phyloP scores from a whole-genome alignment of 2,113 vertebrate species.

The Takifugu bimaculatus region DNA sequence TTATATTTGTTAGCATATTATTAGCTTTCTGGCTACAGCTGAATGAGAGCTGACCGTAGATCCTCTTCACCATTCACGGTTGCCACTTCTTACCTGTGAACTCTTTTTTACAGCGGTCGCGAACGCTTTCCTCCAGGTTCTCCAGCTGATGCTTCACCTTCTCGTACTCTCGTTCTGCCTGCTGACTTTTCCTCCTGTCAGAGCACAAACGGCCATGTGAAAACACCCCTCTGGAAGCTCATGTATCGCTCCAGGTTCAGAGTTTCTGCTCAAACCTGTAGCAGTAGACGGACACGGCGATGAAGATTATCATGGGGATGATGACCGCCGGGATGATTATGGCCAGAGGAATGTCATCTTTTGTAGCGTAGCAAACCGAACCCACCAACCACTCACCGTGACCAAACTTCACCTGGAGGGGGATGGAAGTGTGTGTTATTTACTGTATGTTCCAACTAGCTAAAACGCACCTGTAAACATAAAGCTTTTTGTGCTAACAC shows the following conservation, averaged over 20 bases:
- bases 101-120: constrained; percentile 97
- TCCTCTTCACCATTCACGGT: too few species aligned
- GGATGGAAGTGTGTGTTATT: not conserved
- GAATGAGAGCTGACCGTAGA: too few species aligned
- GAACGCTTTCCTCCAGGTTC: constrained; percentile 92
- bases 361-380: constrained; percentile 83
- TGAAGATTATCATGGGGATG: constrained; percentile 88
- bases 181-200: constrained; percentile 90
- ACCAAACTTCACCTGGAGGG: constrained; percentile 87
- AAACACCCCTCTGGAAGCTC: not conserved
- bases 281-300: constrained; percentile 85
- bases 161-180: constrained; percentile 94
- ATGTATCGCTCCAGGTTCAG: too few species aligned
- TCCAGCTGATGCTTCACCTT: constrained; percentile 94
- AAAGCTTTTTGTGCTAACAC: too few species aligned
- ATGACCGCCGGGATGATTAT: constrained; percentile 90
- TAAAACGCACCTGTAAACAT: too few species aligned
- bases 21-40: too few species aligned
- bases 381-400: constrained; percentile 84
- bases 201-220: not conserved
- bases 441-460: too few species aligned
- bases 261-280: constrained; percentile 77
- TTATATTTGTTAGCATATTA: too few species aligned
- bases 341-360: constrained; percentile 78
- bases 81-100: constrained; percentile 82